A percentile compares a stretch with the other conserved stretches of the same genome.
Conservation (phyloP, 2,888 invertebrate species). For the Macrosoma leucophasiata region DNA sequence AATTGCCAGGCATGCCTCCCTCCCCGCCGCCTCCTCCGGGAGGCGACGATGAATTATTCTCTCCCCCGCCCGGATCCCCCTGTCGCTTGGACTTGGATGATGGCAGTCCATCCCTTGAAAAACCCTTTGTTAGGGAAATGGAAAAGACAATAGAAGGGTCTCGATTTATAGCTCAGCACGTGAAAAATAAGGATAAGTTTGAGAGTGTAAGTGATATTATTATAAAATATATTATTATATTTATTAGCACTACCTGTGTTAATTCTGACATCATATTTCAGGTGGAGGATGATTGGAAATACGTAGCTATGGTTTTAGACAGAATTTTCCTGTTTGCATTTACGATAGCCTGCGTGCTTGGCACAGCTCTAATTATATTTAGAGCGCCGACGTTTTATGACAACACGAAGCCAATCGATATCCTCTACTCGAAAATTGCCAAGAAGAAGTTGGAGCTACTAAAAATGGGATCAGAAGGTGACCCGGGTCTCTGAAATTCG, state of each 20-base stretch:
- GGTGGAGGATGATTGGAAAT: slow-evolving; percentile 99
- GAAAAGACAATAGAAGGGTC: slow-evolving; percentile 95
- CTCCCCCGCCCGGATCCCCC: slow-evolving; percentile 82
- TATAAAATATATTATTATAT: neutral
- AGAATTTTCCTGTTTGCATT: slow-evolving; percentile 97
- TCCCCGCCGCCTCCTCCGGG: slow-evolving; percentile 84
- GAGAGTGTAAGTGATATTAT: slow-evolving; percentile 86
- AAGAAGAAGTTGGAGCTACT: slow-evolving; percentile 92
- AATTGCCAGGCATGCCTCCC: slow-evolving; percentile 83
- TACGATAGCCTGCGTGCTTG: slow-evolving; percentile 93
- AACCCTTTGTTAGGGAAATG: slow-evolving; percentile 87
- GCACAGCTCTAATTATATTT: slow-evolving; percentile 91
- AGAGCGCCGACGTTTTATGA: slow-evolving; percentile 95
- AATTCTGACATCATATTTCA: slow-evolving; percentile 45
- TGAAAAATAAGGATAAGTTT: slow-evolving; percentile 95
- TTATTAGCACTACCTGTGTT: slow-evolving; percentile 1
- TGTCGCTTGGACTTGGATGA: slow-evolving; percentile 77
- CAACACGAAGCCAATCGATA: slow-evolving; percentile 91
- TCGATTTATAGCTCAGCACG: slow-evolving; percentile 95
- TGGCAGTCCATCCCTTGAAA: slow-evolving; percentile 87
- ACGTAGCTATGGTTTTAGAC: slow-evolving; percentile 97
- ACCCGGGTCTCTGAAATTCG: slow-evolving; percentile 81
- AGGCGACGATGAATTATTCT: slow-evolving; percentile 89
- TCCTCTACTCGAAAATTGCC: slow-evolving; percentile 92
- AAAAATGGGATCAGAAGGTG: slow-evolving; percentile 87